Conservation (phyloP, 2,888 invertebrate species). For the Lasioglossum malachurum region DNA sequence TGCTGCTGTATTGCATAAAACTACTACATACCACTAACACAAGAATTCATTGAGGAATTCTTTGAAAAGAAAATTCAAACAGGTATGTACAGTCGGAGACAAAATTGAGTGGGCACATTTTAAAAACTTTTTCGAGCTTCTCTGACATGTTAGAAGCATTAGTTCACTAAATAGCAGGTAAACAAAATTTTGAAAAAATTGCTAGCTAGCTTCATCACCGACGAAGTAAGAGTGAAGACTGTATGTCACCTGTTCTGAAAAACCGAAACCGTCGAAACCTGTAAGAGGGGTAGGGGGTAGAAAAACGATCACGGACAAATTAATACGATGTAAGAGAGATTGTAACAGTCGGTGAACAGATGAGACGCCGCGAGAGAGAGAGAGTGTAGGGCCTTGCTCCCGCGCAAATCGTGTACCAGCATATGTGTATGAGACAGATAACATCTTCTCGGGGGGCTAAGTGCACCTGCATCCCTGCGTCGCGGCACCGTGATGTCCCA, state of each 20-base stretch:
- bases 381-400: conserved; percentile 25
- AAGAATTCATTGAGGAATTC: too few species aligned
- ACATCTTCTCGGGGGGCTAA: conserved; percentile 69
- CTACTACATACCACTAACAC: neutral
- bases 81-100: too few species aligned
- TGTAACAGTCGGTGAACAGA: conserved; percentile 8
- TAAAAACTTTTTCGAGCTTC: too few species aligned
- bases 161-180: too few species aligned
- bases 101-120: too few species aligned
- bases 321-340: conserved; percentile 17
- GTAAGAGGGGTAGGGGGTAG: neutral
- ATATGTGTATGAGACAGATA: conserved; percentile 66
- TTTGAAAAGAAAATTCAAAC: too few species aligned
- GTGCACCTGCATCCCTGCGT: conserved; percentile 70
- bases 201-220: neutral
- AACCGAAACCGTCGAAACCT: neutral
- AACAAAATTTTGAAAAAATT: too few species aligned
- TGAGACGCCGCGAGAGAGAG: neutral
- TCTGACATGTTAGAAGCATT: too few species aligned
- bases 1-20: neutral
- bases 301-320: conserved; percentile 34
- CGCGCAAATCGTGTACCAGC: conserved; percentile 46
- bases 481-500: conserved; percentile 69
- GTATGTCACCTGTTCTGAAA: neutral
- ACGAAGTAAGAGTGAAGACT: neutral